Evolutionary conservation across 2,888 invertebrate species (phyloP).

Genomic region (Netelia fuscicornis): DNA sequence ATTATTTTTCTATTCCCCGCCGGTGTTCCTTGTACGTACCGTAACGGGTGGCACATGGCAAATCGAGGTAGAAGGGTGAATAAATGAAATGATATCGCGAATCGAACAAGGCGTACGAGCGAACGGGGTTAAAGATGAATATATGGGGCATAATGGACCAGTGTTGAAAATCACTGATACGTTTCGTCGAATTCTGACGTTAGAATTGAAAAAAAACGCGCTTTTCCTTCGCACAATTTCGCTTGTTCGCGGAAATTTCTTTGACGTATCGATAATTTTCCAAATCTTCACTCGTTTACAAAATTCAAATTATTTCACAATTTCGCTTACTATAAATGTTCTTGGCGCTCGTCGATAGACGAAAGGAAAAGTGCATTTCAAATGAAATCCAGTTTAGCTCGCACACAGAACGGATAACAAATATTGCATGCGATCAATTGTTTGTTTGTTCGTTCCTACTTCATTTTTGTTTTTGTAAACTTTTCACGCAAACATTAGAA

Average conservation of each 20-base stretch:
- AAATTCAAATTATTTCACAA: not conserved
- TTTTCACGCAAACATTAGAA: conserved; percentile 9
- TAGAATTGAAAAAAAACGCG: not conserved
- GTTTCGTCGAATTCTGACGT: not conserved
- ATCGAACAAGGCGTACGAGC: conserved; percentile 19
- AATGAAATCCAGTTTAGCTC: conserved; percentile 15
- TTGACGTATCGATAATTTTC: too few relatives aligned
- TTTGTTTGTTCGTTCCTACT: not conserved
- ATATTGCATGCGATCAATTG: not conserved
- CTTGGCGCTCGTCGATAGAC: too few relatives aligned
- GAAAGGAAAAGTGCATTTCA: conserved; percentile 27
- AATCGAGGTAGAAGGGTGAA: conserved; percentile 52
- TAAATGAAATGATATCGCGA: conserved; percentile 58
- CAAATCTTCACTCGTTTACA: too few relatives aligned
- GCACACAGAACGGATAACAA: conserved; percentile 19
- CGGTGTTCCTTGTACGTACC: conserved; percentile 5
- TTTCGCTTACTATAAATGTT: too few relatives aligned
- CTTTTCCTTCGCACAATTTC: not conserved
- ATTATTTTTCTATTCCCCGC: conserved; percentile 50
- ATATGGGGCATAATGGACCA: not conserved
- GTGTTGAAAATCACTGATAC: not conserved
- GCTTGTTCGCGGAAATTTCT: not conserved
- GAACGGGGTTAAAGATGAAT: not conserved
- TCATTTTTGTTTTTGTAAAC: conserved; percentile 8
- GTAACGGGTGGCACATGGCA: conserved; percentile 22